A percentile compares a stretch with the other conserved stretches of the same genome.
Conservation (phyloP, 1,140 invertebrate species). For the Megalonaias nervosa region DNA sequence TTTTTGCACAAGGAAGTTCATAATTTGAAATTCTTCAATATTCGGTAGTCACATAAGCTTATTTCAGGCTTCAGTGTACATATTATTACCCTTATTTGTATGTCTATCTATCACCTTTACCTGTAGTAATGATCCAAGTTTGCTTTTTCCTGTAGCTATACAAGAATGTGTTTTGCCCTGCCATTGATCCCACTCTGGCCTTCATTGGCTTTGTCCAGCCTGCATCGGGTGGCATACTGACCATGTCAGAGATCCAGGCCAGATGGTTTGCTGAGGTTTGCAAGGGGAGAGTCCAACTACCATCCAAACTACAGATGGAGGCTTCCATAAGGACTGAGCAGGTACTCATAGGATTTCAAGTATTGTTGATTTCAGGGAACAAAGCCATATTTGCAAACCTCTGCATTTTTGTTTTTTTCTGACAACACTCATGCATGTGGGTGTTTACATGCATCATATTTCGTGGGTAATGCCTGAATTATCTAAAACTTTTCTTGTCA, state of each 20-base stretch:
- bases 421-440: neutral
- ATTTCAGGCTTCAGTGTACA: neutral
- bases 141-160: constrained; percentile 55
- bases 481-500: too few relatives aligned
- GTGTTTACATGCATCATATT: too few relatives aligned
- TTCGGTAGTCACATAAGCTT: neutral
- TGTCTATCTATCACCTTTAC: neutral
- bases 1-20: too few relatives aligned
- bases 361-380: too few relatives aligned
- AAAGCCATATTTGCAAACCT: too few relatives aligned
- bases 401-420: too few relatives aligned
- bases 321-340: constrained; percentile 49
- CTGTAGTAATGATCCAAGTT: neutral
- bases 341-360: constrained; percentile 24
- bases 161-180: constrained; percentile 66
- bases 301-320: constrained; percentile 55
- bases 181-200: constrained; percentile 56
- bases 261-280: constrained; percentile 65
- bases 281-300: constrained; percentile 51
- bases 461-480: too few relatives aligned
- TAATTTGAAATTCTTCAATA: too few relatives aligned
- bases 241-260: constrained; percentile 69
- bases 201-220: constrained; percentile 70
- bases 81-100: neutral
- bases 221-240: constrained; percentile 66